Evolutionary conservation across 35 echinoderm and acorn worm species (phyloP).

Genomic region (Apostichopus parvimensis): DNA sequence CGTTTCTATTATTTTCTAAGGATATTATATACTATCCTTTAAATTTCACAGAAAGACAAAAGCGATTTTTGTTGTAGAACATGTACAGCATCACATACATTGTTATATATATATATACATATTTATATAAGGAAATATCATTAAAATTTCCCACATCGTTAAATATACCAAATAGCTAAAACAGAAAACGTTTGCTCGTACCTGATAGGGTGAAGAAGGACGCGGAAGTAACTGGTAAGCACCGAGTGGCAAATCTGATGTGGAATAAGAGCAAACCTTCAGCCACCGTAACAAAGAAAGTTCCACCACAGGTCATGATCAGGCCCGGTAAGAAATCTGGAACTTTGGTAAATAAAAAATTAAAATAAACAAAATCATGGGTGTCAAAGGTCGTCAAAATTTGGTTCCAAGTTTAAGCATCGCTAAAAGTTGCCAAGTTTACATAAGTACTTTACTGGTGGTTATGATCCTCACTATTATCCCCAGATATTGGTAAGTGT

Average conservation of each 20-base stretch:
- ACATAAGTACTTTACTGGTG: too few relatives aligned
- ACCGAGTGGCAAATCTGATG: neutral
- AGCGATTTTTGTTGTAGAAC: too few relatives aligned
- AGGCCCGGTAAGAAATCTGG: constrained; percentile 19
- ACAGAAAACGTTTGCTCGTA: neutral
- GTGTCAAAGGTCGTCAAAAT: too few relatives aligned
- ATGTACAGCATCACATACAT: too few relatives aligned
- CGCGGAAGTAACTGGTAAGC: neutral
- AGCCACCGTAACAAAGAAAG: neutral
- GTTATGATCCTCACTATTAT: too few relatives aligned
- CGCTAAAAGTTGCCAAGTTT: too few relatives aligned
- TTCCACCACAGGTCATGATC: neutral
- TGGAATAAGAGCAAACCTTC: constrained; percentile 5
- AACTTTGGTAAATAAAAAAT: neutral
- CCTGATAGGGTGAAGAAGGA: constrained; percentile 18
- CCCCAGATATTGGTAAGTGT: too few relatives aligned
- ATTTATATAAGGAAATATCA: neutral
- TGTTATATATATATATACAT: too few relatives aligned
- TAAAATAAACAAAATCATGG: neutral
- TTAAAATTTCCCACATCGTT: neutral
- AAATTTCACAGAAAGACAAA: too few relatives aligned
- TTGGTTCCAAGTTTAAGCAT: too few relatives aligned
- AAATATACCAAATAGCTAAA: neutral
- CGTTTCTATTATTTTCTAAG: too few relatives aligned
- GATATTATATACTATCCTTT: too few relatives aligned